phyloP scores from a whole-genome alignment of 1,140 invertebrate species.

The Phocides pigmalion region DNA sequence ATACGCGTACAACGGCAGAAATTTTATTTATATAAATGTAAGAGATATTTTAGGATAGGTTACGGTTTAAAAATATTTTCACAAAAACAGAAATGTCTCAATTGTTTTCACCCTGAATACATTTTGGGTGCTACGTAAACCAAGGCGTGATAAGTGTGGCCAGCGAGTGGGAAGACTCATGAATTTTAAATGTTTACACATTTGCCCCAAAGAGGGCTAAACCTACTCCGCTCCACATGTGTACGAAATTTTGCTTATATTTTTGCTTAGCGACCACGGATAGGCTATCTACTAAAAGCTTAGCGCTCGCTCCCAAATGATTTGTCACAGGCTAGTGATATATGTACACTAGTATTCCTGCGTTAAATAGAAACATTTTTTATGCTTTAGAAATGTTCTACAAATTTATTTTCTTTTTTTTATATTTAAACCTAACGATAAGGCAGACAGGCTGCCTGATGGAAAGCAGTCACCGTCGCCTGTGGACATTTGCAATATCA shows the following conservation, averaged over 20 bases:
- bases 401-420: no score
- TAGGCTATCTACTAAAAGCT: not conserved
- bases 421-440: no score
- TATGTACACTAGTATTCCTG: not conserved
- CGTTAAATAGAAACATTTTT: no score
- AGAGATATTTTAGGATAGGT: no score
- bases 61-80: not conserved
- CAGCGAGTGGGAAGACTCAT: conserved; percentile 10
- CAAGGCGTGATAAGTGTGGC: conserved; percentile 26
- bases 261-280: not conserved
- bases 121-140: conserved; percentile 1
- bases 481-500: no score
- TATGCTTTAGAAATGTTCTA: no score
- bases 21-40: no score
- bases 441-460: no score
- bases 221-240: not conserved
- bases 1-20: no score
- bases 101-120: conserved; percentile 10
- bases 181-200: conserved; percentile 30
- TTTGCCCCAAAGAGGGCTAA: conserved; percentile 5
- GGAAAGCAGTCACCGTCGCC: no score
- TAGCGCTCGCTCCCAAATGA: not conserved
- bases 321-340: not conserved
- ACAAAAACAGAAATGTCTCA: not conserved
- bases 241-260: not conserved